phyloP scores from a whole-genome alignment of 2,113 vertebrate species.

The Myotis yumanensis region DNA sequence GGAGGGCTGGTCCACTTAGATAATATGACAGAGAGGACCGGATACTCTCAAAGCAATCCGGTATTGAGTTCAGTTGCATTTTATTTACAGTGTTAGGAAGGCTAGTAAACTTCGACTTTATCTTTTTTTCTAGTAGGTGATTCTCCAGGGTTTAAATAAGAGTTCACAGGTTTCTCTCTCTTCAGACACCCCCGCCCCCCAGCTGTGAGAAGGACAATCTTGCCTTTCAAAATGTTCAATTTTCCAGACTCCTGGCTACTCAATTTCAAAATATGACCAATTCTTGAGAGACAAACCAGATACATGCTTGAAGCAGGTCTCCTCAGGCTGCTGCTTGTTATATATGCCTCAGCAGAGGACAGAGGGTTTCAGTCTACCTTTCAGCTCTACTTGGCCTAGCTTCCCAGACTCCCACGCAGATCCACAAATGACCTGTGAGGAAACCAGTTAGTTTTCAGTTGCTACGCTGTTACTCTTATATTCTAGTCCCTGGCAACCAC shows the following conservation, averaged over 20 bases:
- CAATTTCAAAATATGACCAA: not conserved
- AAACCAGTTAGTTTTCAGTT: not conserved
- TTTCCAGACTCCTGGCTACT: not conserved
- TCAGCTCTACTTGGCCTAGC: not conserved
- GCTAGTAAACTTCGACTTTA: not conserved
- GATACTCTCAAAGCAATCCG: not conserved
- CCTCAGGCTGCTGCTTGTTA: not conserved
- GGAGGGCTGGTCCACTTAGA: not conserved
- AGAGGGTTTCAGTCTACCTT: not conserved
- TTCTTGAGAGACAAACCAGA: not conserved
- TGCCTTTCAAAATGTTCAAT: not conserved
- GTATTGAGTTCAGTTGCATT: not conserved
- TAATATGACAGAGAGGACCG: not conserved
- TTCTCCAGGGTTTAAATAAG: not conserved
- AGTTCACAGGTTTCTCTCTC: not conserved
- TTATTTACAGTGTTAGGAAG: not conserved
- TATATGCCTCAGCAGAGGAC: not conserved
- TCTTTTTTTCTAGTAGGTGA: not conserved
- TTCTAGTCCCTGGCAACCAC: not conserved
- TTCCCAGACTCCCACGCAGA: not conserved
- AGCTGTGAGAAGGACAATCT: not conserved
- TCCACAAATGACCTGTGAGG: not conserved
- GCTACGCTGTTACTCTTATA: not conserved
- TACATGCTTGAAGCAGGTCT: not conserved
- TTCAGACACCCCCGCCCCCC: not conserved